Base-by-base conservation (phyloP, 2,888 invertebrate species). In the Synergus umbraculus region DNA sequence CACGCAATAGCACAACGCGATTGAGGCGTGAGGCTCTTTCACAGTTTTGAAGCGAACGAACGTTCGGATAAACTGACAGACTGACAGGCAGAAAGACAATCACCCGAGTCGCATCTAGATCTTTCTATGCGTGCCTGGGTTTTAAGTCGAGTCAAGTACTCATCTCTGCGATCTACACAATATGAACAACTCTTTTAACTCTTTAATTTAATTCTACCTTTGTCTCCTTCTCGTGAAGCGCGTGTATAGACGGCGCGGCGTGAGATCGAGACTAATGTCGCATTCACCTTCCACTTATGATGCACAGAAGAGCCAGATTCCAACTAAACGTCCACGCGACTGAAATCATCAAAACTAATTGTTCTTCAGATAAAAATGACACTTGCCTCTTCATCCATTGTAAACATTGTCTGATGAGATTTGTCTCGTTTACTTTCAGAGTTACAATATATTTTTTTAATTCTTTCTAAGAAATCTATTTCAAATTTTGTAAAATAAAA, bases 71-170 rank as follows among this genome's bases (percentile, higher is more conserved):
- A 78, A 83, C 81, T 69, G 81, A 84, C 81, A 78, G 84, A 83
- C 77, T 80, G 85, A 83, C 84, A 83, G 85, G 18, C 73, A 69
- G 37, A 77, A 77, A 82, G 84, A 86, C 85, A 83, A 86, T 87
- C 84, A 86, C 85, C 84, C 86, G 87, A 85, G 86, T 86, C 83
- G 87, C 89, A 89, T 90, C 90, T 88, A 89, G 89, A 89, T 89
- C 88, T 85, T 82, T 77, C 81, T 76, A 86, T 86, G 86, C 87
- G 87, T 88, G 87, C 87, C 85, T 86, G 80, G 87, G 85, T 86
- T 89, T 80, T 83, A 81, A 85, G 83, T 84, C 84, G 85, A 83
- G 80, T 84, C 83, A 81, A 80, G 81, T 79, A 80, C 85, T 87
- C 85, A 86, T 86, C 87, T 85, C 84, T 79, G 73, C 83, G 78